Base-by-base conservation (phyloP, 2,888 invertebrate species). In the Acleris emargana region DNA sequence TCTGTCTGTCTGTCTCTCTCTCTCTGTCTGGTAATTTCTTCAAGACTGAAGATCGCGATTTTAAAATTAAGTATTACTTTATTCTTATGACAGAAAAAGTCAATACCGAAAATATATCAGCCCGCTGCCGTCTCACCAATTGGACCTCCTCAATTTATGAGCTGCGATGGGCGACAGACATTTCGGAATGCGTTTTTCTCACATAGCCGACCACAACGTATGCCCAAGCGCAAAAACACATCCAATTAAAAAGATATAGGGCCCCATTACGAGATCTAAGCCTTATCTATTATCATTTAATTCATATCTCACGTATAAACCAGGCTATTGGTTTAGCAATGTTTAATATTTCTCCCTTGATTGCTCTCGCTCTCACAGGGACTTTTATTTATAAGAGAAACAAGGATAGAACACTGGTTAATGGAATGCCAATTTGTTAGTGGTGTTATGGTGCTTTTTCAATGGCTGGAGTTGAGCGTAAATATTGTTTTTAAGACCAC, bases 161-260 rank as follows among this genome's bases (percentile, higher is more conserved):
- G 71, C 74, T 68, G 79, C 84, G 85, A 88, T 85, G 84, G 87
- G 86, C 88, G 86, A 83, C 79, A 81, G 81, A 86, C 83, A 82
- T 82, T 72, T 72, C 78, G 75, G 84, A 82, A 87, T 84, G 83
- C 78, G 84, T 90, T 89, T 89, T 87, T 88, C 87, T 88, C 86
- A 83, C 87, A 82, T 81, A 70, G 75, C 74, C 76, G 75, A 76
- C 71, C 78, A 75, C 75, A 74, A 80, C 82, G 78, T 80, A 85
- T 82, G 80, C 73, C 77, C 72, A 67, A 70, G 72, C 70, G 83
- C 80, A 89, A 89, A 89, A 91, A 90, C 63, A 67, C 72, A 79
- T 81, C 87, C 89, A 91, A 91, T 91, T 91, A 90, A 89, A 83
- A 82, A 86, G 88, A 90, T 87, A 84, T 86, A 88, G 72, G 75